Evolutionary conservation across 2,888 invertebrate species (phyloP).

Genomic region (Syritta pipiens): DNA sequence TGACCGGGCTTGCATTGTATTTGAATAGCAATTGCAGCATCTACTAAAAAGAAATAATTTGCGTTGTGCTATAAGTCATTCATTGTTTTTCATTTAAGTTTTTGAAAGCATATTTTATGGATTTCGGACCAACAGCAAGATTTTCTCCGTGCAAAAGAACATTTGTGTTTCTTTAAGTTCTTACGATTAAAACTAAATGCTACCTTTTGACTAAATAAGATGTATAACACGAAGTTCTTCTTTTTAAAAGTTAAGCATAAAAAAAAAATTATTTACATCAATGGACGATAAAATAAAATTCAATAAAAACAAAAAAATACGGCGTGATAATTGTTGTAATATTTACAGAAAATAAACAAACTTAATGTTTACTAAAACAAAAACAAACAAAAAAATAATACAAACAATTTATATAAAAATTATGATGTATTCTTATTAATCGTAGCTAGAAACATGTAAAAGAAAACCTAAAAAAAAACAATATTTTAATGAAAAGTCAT

Average conservation of each 20-base stretch:
- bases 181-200: too few relatives aligned
- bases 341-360: conserved; percentile 40
- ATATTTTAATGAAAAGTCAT: conserved; percentile 50
- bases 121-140: too few relatives aligned
- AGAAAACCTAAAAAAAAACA: conserved; percentile 35
- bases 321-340: conserved; percentile 68
- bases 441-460: conserved; percentile 66
- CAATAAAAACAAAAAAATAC: conserved; percentile 45
- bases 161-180: too few relatives aligned
- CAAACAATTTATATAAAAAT: conserved; percentile 31
- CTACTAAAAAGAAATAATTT: too few relatives aligned
- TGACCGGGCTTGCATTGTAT: too few relatives aligned
- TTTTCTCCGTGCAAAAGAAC: too few relatives aligned
- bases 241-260: conserved; percentile 4
- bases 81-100: too few relatives aligned
- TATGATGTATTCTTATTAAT: conserved; percentile 54
- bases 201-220: background rate
- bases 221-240: background rate
- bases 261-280: conserved; percentile 16
- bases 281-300: conserved; percentile 26
- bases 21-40: too few relatives aligned
- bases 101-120: too few relatives aligned
- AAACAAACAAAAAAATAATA: conserved; percentile 12
- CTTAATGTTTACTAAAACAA: conserved; percentile 32
- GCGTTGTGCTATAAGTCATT: too few relatives aligned